A percentile compares a stretch with the other conserved stretches of the same genome.
Evolutionary conservation across 2,797 vertebrate genomes (phyloP).

Genomic region (Tenualosa thibaudeaui): DNA sequence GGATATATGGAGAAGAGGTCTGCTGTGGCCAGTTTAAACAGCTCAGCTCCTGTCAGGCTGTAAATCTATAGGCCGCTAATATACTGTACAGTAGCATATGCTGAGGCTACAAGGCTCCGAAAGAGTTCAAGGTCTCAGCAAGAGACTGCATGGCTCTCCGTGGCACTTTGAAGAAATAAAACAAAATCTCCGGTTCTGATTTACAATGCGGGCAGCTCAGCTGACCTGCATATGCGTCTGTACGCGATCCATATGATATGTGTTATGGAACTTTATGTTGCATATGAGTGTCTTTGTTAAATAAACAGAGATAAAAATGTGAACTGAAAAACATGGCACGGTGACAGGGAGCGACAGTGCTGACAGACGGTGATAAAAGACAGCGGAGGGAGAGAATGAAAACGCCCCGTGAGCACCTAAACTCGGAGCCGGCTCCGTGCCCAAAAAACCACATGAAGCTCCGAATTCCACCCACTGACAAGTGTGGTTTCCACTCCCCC

Average conservation of each 20-base stretch:
- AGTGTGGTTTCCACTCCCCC: constrained; percentile 14
- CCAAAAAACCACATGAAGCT: not conserved
- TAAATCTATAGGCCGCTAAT: constrained; percentile 3
- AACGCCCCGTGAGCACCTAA: not conserved
- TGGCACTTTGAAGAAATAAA: not conserved
- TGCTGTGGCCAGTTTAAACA: constrained; percentile 22
- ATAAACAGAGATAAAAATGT: not conserved
- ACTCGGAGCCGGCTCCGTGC: not conserved
- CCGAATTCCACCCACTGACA: constrained; percentile 14
- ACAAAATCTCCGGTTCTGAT: not conserved
- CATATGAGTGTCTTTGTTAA: constrained; percentile 1
- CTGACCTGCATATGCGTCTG: not conserved
- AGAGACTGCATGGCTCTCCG: not conserved
- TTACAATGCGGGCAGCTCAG: constrained; percentile 4
- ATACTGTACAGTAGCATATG: constrained; percentile 24
- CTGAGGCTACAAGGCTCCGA: not conserved
- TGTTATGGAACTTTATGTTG: constrained; percentile 7
- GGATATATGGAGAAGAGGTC: constrained; percentile 6
- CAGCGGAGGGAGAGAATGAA: constrained; percentile 1
- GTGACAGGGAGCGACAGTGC: not conserved
- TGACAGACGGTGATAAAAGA: not conserved
- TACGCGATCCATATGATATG: not conserved
- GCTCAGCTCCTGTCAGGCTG: not conserved
- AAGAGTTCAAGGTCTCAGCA: not conserved
- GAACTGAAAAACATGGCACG: not conserved